Evolutionary conservation across 2,113 vertebrate genomes (phyloP), one percentile per base, ranked within the genome.

Genomic region (Brachypteracias leptosomus): DNA sequence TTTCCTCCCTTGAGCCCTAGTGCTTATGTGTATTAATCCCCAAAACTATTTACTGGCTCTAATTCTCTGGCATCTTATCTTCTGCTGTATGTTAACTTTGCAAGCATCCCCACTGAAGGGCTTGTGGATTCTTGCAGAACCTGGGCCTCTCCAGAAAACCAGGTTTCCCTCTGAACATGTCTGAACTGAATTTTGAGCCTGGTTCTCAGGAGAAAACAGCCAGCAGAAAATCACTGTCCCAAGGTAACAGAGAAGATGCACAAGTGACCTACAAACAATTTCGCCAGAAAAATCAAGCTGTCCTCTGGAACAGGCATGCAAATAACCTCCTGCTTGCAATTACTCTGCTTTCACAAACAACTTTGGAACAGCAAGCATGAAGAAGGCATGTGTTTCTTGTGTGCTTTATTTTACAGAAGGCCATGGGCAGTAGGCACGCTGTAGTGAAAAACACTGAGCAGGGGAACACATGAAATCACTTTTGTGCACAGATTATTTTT

Each of bases 11-110:
- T 31, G 61, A 95, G 93, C 83, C 49, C 57, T 21, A 59, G 26
- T 5, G 14, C 88, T 92, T 90, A 74, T 86, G 66, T 92, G 79
- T 78, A 65, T 90, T 96, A 95, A 97, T 86, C 88, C 85, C 93
- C 76, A 78, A 12, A 93, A 83, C 55, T 94, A 92, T 92, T 95
- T 87, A 55, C 83, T 92, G 92, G 88, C 83, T 84, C 85, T 42
- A 4, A 65, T 72, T 89, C 83, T 88, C 89, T 95, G 92, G 85
- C 88, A 75, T 74, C 62, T 88, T 38, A 51, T 93, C 79, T 67
- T 38, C n/a, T 44, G 71, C 91, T 44, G n/a, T 31, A 51, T 63
- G 68, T 68, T 78, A 71, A n/a, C 52, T 83, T 76, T 36, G 42
- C 51, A 79, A 16, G 77, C 4, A 0, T 47, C 73, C 52, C 44